Percentiles rank a stretch among this genome's conserved stretches.
phyloP scores from a whole-genome alignment of 2,797 vertebrate genomes.

The Enteromius treurensis region DNA sequence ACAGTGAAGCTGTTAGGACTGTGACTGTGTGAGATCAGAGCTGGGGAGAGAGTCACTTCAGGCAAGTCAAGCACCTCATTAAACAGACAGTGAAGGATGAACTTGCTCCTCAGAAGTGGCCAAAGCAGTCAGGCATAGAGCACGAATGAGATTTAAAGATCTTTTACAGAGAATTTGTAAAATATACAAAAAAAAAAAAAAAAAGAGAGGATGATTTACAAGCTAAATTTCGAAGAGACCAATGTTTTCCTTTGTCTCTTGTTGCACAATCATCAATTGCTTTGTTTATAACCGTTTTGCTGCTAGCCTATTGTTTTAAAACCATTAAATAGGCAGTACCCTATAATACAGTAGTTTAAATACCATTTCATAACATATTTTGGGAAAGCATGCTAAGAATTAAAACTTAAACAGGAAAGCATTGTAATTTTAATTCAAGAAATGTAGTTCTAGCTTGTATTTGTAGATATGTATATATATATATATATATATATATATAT shows the following conservation, averaged over 20 bases:
- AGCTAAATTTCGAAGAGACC: constrained; percentile 3
- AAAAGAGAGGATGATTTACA: constrained; percentile 1
- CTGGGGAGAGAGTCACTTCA: constrained; percentile 18
- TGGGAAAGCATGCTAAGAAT: neutral
- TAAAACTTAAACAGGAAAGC: neutral
- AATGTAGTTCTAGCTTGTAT: neutral
- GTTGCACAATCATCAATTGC: neutral
- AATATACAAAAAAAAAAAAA: constrained; percentile 16
- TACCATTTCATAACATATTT: neutral
- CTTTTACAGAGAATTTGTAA: constrained; percentile 27
- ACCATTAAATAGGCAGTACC: neutral
- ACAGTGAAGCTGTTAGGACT: constrained; percentile 26
- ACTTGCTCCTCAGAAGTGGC: constrained; percentile 37
- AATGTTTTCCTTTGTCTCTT: neutral
- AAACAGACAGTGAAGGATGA: constrained; percentile 62
- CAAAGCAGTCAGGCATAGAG: constrained; percentile 47
- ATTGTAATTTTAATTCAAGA: neutral
- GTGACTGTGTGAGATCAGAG: constrained; percentile 28
- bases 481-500: neutral
- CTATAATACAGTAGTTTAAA: neutral
- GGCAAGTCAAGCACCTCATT: constrained; percentile 58
- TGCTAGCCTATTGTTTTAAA: neutral
- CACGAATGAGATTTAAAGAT: constrained; percentile 39
- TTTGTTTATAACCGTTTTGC: neutral
- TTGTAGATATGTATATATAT: neutral